Evolutionary conservation across 2,888 invertebrate genomes (phyloP).

Genomic region (Didymodactylos carnosus): DNA sequence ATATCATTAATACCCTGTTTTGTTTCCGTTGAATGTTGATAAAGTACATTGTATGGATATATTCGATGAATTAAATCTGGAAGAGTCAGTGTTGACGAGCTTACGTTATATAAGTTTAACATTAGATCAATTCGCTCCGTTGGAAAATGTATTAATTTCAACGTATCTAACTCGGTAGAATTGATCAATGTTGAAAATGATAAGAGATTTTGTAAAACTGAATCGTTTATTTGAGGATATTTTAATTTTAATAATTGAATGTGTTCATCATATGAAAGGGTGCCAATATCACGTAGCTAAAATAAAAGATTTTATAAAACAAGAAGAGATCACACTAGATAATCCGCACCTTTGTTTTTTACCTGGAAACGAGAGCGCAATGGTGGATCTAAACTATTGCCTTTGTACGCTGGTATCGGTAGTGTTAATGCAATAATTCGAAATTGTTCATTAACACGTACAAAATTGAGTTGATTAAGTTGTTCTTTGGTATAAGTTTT

Average conservation of each 20-base stretch:
- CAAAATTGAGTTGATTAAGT: slow-evolving; percentile 63
- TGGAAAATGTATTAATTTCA: slow-evolving; percentile 73
- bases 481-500: slow-evolving; percentile 50
- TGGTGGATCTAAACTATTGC: slow-evolving; percentile 85
- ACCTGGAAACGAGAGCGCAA: slow-evolving; percentile 82
- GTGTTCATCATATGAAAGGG: slow-evolving; percentile 2
- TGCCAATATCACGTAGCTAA: neutral
- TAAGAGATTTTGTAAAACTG: slow-evolving; percentile 39
- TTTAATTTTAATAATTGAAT: neutral
- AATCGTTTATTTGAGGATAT: neutral
- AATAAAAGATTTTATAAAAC: neutral
- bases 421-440: slow-evolving; percentile 75
- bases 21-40: neutral
- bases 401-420: slow-evolving; percentile 55
- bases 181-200: slow-evolving; percentile 59
- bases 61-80: neutral
- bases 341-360: no score
- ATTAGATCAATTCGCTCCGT: slow-evolving; percentile 53
- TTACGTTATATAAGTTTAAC: slow-evolving; percentile 31
- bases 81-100: neutral
- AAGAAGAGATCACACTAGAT: neutral
- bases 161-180: slow-evolving; percentile 48
- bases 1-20: neutral
- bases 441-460: slow-evolving; percentile 74
- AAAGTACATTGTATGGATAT: slow-evolving; percentile 5